Base-by-base conservation (phyloP, 2,797 vertebrate species). In the Capromys pilorides region DNA sequence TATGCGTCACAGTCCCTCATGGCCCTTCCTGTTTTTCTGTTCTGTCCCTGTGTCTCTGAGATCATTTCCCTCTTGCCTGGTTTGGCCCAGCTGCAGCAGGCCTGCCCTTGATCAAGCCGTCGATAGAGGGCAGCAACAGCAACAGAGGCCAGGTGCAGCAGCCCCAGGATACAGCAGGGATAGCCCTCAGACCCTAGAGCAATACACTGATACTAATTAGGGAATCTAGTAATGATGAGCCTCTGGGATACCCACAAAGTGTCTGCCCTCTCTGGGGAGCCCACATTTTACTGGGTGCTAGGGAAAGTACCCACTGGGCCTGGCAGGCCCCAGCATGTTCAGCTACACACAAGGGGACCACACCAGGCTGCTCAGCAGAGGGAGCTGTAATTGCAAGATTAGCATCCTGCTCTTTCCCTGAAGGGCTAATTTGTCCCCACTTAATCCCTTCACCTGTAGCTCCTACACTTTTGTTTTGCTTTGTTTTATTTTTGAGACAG, bases 11-110 rank as follows among this genome's bases (percentile, higher is more conserved):
- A 73, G 89, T 95, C 82, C 93, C 95, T 89, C 59, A 13, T 91
- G 85, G 96, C 87, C 87, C 94, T 97, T 97, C 97, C 97, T 97
- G 97, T 97, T 97, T 95, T 97, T 95, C 87, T 97, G 91, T 96
- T 96, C 81, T 94, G 82, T 94, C 78, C 91, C 95, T 83, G 92
- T 0, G 16, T 93, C 95, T 97, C 96, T 97, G 97, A 97, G 96
- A 91, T 97, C 94, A 96, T 97, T 97, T 96, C 95, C 96, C 91
- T 95, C 83, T 97, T 91, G 89, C 93, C 94, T 80, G 87, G 57
- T 88, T 91, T 86, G 84, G 88, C 83, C 66, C 51, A 3, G 61
- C 77, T 93, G 73, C 13, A 86, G 82, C 71, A 90, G 79, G 78
- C 85, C 78, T 88, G 89, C 31, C 82, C n/a, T 7, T 18, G 67